Evolutionary conservation across 2,888 invertebrate genomes (phyloP).

Genomic region (Tachystola acroxantha): DNA sequence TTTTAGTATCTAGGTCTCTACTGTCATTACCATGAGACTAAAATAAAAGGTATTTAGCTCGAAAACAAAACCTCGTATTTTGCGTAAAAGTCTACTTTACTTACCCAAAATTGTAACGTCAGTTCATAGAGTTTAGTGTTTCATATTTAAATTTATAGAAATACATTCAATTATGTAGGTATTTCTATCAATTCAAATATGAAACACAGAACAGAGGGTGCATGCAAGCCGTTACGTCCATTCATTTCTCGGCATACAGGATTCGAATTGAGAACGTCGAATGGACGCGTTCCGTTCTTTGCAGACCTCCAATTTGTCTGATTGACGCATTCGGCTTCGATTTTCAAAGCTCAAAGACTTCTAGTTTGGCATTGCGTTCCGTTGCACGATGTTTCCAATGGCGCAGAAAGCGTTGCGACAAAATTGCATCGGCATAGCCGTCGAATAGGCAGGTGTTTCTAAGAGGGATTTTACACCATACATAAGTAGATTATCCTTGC

Average conservation of each 20-base stretch:
- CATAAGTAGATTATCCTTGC: too few species aligned
- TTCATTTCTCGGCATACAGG: slow-evolving; percentile 29
- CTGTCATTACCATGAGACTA: too few species aligned
- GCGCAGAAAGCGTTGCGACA: slow-evolving; percentile 23
- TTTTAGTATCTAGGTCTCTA: too few species aligned
- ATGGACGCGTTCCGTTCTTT: slow-evolving; percentile 52
- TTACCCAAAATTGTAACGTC: too few species aligned
- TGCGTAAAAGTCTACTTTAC: too few species aligned
- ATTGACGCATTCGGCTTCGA: slow-evolving; percentile 61
- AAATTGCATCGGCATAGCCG: slow-evolving; percentile 14
- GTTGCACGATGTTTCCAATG: slow-evolving; percentile 37
- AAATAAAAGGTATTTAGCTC: too few species aligned
- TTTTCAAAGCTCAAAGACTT: slow-evolving; percentile 72
- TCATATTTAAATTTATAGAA: too few species aligned
- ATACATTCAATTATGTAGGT: too few species aligned
- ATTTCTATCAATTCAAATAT: slow-evolving; percentile 23
- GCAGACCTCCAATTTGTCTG: slow-evolving; percentile 67
- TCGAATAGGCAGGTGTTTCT: background rate
- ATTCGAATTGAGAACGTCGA: slow-evolving; percentile 47
- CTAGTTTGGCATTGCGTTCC: slow-evolving; percentile 23
- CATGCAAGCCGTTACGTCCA: slow-evolving; percentile 25
- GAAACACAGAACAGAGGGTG: slow-evolving; percentile 26
- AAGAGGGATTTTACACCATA: background rate
- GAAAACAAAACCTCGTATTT: too few species aligned
- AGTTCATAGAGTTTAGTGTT: too few species aligned